Conservation (phyloP, 1,140 invertebrate genomes). For the Meloidogyne chitwoodi region DNA sequence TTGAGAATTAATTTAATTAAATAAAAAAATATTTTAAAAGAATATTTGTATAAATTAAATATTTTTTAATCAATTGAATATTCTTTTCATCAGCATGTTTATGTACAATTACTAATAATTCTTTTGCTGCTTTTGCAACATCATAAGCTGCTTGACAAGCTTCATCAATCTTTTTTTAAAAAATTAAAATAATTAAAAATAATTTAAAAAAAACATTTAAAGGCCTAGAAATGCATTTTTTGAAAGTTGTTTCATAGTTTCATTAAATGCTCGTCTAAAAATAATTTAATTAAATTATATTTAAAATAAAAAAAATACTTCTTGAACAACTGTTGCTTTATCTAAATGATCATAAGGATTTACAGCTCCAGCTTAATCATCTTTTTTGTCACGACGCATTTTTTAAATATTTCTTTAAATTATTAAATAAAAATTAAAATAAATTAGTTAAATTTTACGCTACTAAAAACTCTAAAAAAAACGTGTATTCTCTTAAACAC, state of each 20-base stretch:
- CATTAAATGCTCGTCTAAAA: constrained; percentile 82
- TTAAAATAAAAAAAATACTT: constrained; percentile 66
- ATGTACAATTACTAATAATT: constrained; percentile 67
- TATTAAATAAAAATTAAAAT: too few species aligned
- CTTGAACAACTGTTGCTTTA: constrained; percentile 91
- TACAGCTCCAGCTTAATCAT: constrained; percentile 71
- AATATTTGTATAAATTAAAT: too few species aligned
- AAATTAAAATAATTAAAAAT: too few species aligned
- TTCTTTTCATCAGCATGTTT: constrained; percentile 10
- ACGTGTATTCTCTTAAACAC: too few species aligned
- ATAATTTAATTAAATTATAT: too few species aligned
- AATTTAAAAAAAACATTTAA: constrained; percentile 35
- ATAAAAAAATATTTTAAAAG: too few species aligned
- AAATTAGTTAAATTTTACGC: too few species aligned
- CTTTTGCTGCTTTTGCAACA: constrained; percentile 85
- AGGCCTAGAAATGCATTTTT: constrained; percentile 72
- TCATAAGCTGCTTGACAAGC: constrained; percentile 79
- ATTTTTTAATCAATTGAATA: too few species aligned
- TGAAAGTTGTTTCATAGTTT: constrained; percentile 85
- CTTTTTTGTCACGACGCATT: constrained; percentile 72
- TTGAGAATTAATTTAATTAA: too few species aligned
- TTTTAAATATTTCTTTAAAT: too few species aligned
- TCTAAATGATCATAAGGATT: constrained; percentile 89
- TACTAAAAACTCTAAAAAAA: too few species aligned
- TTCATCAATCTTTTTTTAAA: constrained; percentile 65